Percentiles rank a stretch among this genome's conserved stretches.
phyloP scores from a whole-genome alignment of 2,113 vertebrate genomes.

The Camarhynchus parvulus region DNA sequence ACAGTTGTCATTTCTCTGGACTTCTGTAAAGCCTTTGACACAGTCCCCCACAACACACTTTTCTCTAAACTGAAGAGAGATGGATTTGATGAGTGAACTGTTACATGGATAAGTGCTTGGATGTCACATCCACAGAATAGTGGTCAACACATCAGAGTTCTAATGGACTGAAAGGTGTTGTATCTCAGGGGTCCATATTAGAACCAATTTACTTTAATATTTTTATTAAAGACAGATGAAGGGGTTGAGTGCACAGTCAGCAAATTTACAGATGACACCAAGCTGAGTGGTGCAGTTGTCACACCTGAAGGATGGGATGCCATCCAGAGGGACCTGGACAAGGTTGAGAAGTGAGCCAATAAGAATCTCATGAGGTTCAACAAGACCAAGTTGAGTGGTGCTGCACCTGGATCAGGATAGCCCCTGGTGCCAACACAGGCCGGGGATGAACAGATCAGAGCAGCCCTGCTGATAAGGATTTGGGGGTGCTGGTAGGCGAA shows the following conservation, averaged over 20 bases:
- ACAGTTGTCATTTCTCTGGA: neutral
- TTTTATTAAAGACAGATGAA: neutral
- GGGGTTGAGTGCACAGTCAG: neutral
- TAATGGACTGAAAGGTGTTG: neutral
- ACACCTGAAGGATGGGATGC: neutral
- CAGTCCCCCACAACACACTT: neutral
- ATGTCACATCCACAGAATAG: neutral
- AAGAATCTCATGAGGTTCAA: neutral
- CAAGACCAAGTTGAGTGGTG: neutral
- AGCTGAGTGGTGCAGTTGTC: neutral
- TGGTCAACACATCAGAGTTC: neutral
- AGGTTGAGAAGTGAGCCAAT: neutral
- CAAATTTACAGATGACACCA: neutral
- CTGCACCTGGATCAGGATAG: neutral
- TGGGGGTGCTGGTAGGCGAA: rapidly evolving
- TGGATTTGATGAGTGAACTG: neutral
- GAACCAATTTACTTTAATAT: neutral
- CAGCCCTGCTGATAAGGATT: rapidly evolving
- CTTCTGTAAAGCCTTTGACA: neutral
- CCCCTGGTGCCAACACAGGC: rapidly evolving
- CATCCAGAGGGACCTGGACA: neutral
- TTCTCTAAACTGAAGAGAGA: neutral
- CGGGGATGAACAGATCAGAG: neutral
- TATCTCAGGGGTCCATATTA: neutral
- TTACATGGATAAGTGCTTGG: neutral